Evolutionary conservation across 2,888 invertebrate species (phyloP).

Genomic region (Lymantria monacha): DNA sequence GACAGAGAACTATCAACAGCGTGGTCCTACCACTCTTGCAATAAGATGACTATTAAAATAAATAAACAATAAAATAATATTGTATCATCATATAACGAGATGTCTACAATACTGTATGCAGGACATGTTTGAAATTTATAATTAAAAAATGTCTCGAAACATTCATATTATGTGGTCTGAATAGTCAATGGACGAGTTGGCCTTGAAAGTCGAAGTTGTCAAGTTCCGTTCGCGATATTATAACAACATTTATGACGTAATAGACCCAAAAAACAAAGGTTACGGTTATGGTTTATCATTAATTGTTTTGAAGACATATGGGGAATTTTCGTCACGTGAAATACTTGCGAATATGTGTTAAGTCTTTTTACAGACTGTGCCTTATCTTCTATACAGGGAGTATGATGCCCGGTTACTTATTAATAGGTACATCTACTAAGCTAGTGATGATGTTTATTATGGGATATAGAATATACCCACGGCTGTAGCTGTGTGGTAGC

Average conservation of each 20-base stretch:
- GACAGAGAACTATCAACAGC: too few species aligned
- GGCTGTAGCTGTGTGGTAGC: too few species aligned
- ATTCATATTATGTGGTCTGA: conserved; percentile 18
- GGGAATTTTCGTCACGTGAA: neutral
- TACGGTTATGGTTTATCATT: conserved; percentile 3
- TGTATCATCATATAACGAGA: neutral
- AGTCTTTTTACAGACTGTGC: too few species aligned
- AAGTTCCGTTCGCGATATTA: conserved; percentile 24
- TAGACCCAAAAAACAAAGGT: conserved; percentile 4
- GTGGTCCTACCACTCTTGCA: neutral
- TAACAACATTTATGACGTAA: conserved; percentile 19
- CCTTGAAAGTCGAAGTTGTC: conserved; percentile 16
- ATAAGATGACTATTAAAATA: neutral
- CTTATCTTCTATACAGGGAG: too few species aligned
- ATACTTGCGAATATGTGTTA: neutral
- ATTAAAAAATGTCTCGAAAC: neutral
- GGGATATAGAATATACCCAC: too few species aligned
- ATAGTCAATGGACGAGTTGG: conserved; percentile 7
- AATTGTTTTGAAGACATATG: neutral
- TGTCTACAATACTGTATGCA: neutral
- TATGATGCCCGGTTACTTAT: too few species aligned
- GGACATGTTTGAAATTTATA: neutral
- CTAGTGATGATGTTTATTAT: too few species aligned
- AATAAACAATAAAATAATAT: neutral
- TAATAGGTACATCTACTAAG: too few species aligned